Base-by-base conservation (phyloP, 2,113 vertebrate species). In the Gadus chalcogrammus region DNA sequence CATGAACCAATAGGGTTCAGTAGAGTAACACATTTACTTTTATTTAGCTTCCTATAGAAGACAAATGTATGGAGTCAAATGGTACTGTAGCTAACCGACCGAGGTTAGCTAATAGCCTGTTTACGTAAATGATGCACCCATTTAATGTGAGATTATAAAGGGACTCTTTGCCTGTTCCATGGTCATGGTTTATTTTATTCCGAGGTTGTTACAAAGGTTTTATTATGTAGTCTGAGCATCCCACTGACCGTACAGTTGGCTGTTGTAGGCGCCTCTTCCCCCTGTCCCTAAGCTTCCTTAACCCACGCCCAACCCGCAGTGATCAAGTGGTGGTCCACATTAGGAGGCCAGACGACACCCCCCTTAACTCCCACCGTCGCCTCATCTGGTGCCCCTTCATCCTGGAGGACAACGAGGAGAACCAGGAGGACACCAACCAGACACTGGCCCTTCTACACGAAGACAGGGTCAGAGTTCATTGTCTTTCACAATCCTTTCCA, bases 361-460 rank as follows among this genome's bases (percentile, higher is more conserved):
- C 92, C 0, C 81, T 97, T 76, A 98, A 95, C 85, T 94, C 92
- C 35, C 94, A 94, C 74, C 92, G 95, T 7, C 93, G 97, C 62
- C 95, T 99, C 83, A 97, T 99, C 80, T 99, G 97, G 97, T 99
- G 96, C 67, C 97, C 97, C 12, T 98, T 94, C 83, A 98, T 99
- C 80, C 93, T 93, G 0, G 97, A 99, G 12, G 96, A 99, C 64
- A 96, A 85, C 0, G 97, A 99, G 59, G 97, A 98, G 42, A 94
- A 88, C 31, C 88, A 88, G 24, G 96, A 98, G 15, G 97, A 98
- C 67, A 84, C 87, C 35, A 97, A 93, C 83, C 97, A 98, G 80
- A 99, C 94, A 0, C 35, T 99, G 88, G 97, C 97, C 0, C 85
- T 99, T 73, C 81, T 99, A 42, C 97, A 98, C 1, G 95, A 98